phyloP scores from a whole-genome alignment of 2,888 invertebrate genomes.

The Eupithecia vulgata region DNA sequence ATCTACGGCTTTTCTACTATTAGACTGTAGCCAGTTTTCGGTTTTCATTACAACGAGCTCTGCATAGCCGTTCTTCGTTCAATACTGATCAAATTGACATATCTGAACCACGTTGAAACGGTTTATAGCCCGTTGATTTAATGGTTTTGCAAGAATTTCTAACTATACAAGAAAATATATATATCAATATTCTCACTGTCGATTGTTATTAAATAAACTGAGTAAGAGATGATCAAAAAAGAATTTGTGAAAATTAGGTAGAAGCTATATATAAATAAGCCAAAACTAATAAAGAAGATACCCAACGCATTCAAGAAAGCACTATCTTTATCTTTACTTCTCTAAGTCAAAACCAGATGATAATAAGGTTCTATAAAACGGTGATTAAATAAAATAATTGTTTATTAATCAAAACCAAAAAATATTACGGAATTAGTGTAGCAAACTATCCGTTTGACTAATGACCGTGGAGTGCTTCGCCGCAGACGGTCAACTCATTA shows the following conservation, averaged over 20 bases:
- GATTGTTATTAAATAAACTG: neutral
- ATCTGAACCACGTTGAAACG: neutral
- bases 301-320: neutral
- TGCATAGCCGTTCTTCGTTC: neutral
- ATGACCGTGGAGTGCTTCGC: constrained; percentile 53
- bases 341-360: neutral
- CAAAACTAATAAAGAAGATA: neutral
- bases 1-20: constrained; percentile 21
- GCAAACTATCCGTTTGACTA: constrained; percentile 56
- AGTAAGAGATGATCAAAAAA: neutral
- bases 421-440: constrained; percentile 41
- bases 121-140: neutral
- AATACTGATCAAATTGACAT: neutral
- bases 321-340: no score
- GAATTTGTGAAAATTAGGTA: neutral
- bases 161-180: no score
- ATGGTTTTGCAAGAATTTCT: neutral
- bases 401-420: constrained; percentile 32
- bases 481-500: constrained; percentile 63
- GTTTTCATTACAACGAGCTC: neutral
- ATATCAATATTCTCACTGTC: neutral
- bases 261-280: neutral
- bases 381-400: neutral
- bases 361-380: neutral
- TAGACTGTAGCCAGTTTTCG: neutral